phyloP scores from a whole-genome alignment of 2,113 vertebrate species.

The Puffinus mauretanicus region DNA sequence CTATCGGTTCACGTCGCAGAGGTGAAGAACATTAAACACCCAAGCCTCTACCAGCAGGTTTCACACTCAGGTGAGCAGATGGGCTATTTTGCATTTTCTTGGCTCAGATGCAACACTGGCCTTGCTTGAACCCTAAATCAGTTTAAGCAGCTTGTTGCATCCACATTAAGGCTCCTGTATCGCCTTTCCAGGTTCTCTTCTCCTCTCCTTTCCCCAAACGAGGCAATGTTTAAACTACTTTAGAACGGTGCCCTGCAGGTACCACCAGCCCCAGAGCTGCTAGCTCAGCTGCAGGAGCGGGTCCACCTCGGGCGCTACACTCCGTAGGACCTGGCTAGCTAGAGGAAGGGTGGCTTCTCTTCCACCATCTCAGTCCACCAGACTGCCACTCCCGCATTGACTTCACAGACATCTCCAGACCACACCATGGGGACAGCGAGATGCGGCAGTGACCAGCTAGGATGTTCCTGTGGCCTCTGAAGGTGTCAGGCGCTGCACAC shows the following conservation, averaged over 20 bases:
- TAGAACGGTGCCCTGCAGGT: not conserved
- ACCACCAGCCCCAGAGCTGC: not conserved
- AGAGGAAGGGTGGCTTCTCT: not conserved
- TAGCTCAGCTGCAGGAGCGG: fast-evolving
- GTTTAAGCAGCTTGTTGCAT: not conserved
- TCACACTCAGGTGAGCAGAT: not conserved
- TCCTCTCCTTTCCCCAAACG: not conserved
- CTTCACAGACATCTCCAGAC: not conserved
- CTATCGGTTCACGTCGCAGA: fast-evolving
- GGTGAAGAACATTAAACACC: not conserved
- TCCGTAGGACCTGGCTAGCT: not conserved
- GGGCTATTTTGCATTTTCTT: not conserved
- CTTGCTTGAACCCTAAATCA: not conserved
- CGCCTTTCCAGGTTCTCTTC: not conserved
- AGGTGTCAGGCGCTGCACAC: not conserved
- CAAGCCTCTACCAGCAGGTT: not conserved
- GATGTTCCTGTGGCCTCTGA: not conserved
- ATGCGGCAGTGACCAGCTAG: not conserved
- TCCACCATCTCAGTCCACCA: not conserved
- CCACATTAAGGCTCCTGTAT: not conserved
- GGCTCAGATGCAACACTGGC: not conserved
- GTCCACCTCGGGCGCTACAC: fast-evolving
- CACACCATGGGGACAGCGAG: not conserved
- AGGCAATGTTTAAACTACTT: not conserved
- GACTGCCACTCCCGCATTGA: not conserved